Base-by-base conservation (phyloP, 2,888 invertebrate genomes). In the Loripinus fragilis region DNA sequence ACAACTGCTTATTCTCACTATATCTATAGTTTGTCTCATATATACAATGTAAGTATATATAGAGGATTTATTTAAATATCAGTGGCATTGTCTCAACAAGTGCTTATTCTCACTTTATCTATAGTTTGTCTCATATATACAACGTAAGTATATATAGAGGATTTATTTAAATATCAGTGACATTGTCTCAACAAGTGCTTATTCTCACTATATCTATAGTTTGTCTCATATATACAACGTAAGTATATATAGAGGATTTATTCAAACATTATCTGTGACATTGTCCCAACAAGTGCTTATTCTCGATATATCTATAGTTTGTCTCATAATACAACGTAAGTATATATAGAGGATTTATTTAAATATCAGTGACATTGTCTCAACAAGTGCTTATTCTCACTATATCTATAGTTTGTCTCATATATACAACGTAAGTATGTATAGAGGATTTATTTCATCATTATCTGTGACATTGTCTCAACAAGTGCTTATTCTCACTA, bases 191-290 rank as follows among this genome's bases (percentile, higher is more conserved):
- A 91, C 98, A 98, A 93, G 95, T 98, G 88, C 97, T 98, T 95
- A 97, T 98, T 90, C 95, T 99, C 76, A 97, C 97, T 85, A 98
- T 98, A 78, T 98, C 98, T 38, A 95, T 98, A 82, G 95, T 98
- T 89, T 98, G 98, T 94, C 96, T 98, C 88, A 97, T 98, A 41
- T 98, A 98, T 94, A 98, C 98, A 90, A 98, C 98, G 98, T 98
- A 94, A 95, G 89, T 87, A 55, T 2, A n/a, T n/a, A n/a, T n/a
- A n/a, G n/a, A 97, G 98, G 98, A 94, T 97, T 97, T 93, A 98
- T 98, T n/a, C 98, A 98, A 94, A 98, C 98, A 17, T 90, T 55
- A 3, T 55, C 55, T 17, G 55, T 55, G 12, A 98, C 98, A 68
- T 95, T 98, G 85, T 98, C 98, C 67, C 98, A 98, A 91, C 98